A percentile compares a stretch with the other conserved stretches of the same genome.
phyloP scores from a whole-genome alignment of 2,888 invertebrate species.

The Cheilosia urbana region DNA sequence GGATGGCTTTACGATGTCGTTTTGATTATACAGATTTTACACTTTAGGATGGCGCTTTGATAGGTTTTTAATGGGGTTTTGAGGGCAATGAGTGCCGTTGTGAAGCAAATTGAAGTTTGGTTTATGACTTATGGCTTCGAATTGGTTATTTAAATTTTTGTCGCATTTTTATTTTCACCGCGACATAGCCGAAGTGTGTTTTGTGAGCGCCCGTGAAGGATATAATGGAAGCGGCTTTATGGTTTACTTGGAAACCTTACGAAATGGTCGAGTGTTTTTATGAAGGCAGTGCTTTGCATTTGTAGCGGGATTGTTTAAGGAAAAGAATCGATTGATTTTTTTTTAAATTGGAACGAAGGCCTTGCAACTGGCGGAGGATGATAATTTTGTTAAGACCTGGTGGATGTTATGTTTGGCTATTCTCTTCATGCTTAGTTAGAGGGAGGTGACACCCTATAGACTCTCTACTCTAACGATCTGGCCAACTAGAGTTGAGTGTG shows the following conservation, averaged over 20 bases:
- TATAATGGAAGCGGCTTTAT: neutral
- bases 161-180: neutral
- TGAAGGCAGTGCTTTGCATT: neutral
- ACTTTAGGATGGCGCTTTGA: conserved; percentile 46
- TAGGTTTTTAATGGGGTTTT: conserved; percentile 54
- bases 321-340: too few relatives aligned
- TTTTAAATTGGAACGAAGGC: too few relatives aligned
- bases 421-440: too few relatives aligned
- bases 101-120: conserved; percentile 31
- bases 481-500: too few relatives aligned
- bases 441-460: too few relatives aligned
- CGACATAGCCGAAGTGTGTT: conserved; percentile 7
- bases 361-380: too few relatives aligned
- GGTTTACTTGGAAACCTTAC: too few relatives aligned
- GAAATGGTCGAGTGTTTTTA: neutral
- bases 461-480: too few relatives aligned
- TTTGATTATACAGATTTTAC: conserved; percentile 52
- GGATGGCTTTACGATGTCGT: conserved; percentile 55
- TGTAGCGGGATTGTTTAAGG: too few relatives aligned
- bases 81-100: conserved; percentile 9
- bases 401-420: too few relatives aligned
- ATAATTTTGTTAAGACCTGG: too few relatives aligned
- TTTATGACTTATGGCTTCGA: conserved; percentile 49
- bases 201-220: neutral
- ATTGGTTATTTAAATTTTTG: conserved; percentile 21